Percentiles rank a stretch among this genome's conserved stretches.
phyloP scores from a whole-genome alignment of 1,140 invertebrate genomes.

The Elysia chlorotica region DNA sequence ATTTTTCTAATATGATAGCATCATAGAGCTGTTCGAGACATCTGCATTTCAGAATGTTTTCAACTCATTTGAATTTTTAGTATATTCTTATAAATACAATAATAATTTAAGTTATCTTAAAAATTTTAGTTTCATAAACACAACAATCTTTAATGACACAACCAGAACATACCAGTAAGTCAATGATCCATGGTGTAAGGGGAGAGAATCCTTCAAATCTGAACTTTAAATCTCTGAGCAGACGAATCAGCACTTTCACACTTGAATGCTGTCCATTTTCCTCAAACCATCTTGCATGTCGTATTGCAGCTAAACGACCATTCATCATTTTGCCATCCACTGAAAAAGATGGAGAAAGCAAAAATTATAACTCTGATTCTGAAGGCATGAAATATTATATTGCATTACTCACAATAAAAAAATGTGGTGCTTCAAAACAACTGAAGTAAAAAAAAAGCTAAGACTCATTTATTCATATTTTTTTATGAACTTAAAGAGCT shows the following conservation, averaged over 20 bases:
- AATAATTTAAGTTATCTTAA: not conserved
- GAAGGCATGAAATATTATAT: no score
- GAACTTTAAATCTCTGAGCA: constrained; percentile 86
- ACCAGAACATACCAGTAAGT: constrained; percentile 73
- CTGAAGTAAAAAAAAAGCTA: no score
- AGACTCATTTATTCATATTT: no score
- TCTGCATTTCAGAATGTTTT: not conserved
- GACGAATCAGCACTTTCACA: constrained; percentile 92
- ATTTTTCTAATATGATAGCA: no score
- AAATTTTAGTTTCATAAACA: not conserved
- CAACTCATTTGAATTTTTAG: not conserved
- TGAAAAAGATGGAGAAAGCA: no score
- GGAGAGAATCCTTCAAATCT: constrained; percentile 89
- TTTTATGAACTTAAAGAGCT: no score
- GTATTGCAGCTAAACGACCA: constrained; percentile 88
- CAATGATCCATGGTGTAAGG: constrained; percentile 94
- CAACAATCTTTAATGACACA: not conserved
- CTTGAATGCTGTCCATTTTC: constrained; percentile 97
- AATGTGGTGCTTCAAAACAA: no score
- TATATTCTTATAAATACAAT: not conserved
- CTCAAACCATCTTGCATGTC: constrained; percentile 96
- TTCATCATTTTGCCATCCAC: constrained; percentile 84
- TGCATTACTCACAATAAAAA: not conserved
- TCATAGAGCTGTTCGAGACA: no score
- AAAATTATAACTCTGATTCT: no score